These are phyloP conservation scores for Tetraodon nigroviridis DNA, from an alignment of 2,113 vertebrate genomes.

Conservation along the genomic window DNA sequence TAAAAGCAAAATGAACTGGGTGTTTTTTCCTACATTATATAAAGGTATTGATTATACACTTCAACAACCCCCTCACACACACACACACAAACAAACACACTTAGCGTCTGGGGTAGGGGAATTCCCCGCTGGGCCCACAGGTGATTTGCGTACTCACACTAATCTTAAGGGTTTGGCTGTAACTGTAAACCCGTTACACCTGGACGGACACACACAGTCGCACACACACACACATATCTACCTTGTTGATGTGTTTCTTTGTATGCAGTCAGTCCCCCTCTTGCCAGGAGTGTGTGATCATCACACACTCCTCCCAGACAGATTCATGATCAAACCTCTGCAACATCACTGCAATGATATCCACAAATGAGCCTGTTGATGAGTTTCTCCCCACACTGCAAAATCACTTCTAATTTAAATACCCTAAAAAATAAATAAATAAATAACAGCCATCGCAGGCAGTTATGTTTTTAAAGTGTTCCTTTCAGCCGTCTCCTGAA, in stretches of 20 bases:
- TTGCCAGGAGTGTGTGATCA: constrained; percentile 38
- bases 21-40: not conserved
- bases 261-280: constrained; percentile 7
- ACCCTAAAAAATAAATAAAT: no score
- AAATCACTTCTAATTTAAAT: no score
- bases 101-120: constrained; percentile 46
- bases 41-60: not conserved
- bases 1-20: no score
- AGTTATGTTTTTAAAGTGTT: not conserved
- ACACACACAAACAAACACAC: constrained; percentile 6
- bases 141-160: constrained; percentile 67
- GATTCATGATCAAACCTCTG: constrained; percentile 18
- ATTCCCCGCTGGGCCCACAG: constrained; percentile 54
- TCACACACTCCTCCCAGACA: constrained; percentile 20
- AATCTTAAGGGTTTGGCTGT: constrained; percentile 56
- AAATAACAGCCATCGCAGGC: not conserved
- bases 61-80: not conserved
- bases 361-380: no score
- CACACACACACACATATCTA: not conserved
- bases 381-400: no score
- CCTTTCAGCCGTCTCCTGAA: not conserved
- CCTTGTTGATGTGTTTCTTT: not conserved
- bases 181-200: constrained; percentile 69
- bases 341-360: not conserved
- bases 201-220: constrained; percentile 38